Base-by-base conservation (phyloP, 2,888 invertebrate species). In the Tenthredo mesomela region DNA sequence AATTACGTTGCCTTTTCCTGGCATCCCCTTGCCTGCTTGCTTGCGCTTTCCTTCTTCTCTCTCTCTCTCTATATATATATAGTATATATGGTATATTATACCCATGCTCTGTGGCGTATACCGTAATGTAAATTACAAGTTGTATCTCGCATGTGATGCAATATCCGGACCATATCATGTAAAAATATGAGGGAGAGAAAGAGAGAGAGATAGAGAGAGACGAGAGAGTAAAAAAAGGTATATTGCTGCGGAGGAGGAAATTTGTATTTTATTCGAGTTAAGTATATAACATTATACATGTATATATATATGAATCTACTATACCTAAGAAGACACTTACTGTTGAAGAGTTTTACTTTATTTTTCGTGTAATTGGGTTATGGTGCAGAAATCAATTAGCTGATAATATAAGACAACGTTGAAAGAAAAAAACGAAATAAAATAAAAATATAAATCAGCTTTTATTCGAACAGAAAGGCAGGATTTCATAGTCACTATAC, bases 91-190 rank as follows among this genome's bases (percentile, higher is more conserved):
- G 54, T 1, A 54, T 67, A 33, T 33, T 67, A 67, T 67, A 67
- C 25, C 15, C n/a, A n/a, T 25, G 29, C 67, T 9, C 73, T 21
- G 40, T 73, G 54, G 77, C 77, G 77, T 77, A 77, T 54, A 29
- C 50, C 77, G 77, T 77, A 77, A 78, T 61, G 78, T 54, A 78
- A 78, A 78, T 78, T 78, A 78, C 78, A 61, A 77, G 37, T 61
- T 37, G 43, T 78, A 37, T 61, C 58, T 78, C 40, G 78, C 50
- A 50, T 61, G 78, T 61, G 58, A 58, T 78, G 58, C 78, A 78
- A 77, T 77, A 77, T 77, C 77, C 77, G 77, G 77, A 33, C 25
- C 18, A 50, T 77, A 77, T 77, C 77, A 77, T 54, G 77, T 77
- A 33, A 77, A 77, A 77, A 77, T 77, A 77, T 77, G 77, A 77